phyloP scores from a whole-genome alignment of 2,888 invertebrate species.

The Xanthia togata region DNA sequence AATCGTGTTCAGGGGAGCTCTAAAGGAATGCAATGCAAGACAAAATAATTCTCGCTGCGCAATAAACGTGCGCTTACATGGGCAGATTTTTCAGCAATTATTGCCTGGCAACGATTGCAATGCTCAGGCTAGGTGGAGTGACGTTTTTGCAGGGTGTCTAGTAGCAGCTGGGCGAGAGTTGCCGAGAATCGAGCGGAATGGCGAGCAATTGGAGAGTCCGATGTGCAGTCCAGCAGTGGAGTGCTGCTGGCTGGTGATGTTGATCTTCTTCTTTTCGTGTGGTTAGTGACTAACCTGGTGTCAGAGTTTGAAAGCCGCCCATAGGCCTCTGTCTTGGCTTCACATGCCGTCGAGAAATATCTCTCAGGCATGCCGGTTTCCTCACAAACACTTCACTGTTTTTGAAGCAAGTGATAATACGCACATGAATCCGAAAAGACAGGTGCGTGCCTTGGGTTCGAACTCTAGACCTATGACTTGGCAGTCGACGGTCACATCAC shows the following conservation, averaged over 20 bases:
- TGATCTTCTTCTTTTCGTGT: no score
- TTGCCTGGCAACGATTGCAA: background rate
- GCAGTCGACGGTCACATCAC: no score
- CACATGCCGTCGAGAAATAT: no score
- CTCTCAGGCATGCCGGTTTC: no score
- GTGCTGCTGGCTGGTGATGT: background rate
- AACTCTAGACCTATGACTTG: no score
- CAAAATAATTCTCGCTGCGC: background rate
- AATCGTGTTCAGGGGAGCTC: constrained; percentile 5
- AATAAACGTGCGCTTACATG: background rate
- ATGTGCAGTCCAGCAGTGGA: background rate
- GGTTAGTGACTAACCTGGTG: no score
- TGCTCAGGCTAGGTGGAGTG: background rate
- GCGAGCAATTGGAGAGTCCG: background rate
- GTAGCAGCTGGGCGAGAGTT: background rate
- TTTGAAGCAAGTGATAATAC: no score
- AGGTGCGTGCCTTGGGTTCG: no score
- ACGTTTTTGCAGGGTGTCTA: background rate
- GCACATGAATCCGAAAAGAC: no score
- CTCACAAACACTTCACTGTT: no score
- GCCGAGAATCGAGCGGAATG: background rate
- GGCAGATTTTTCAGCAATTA: background rate
- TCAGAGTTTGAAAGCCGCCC: no score
- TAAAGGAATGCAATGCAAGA: constrained; percentile 11
- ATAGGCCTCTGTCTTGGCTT: no score